Conservation (phyloP, 2,888 invertebrate species). For the Trichopoda pennipes region DNA sequence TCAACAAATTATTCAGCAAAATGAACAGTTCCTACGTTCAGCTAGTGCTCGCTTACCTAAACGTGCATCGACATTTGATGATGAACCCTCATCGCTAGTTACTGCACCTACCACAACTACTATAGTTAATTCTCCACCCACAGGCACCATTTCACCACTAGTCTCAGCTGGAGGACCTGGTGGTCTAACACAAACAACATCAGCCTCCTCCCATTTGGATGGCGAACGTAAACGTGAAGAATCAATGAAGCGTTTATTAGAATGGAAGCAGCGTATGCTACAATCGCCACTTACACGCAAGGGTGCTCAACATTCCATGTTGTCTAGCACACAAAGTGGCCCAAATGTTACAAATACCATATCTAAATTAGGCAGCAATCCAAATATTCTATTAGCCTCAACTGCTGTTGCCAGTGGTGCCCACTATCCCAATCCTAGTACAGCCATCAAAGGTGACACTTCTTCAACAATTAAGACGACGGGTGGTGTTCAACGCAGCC, state of each 20-base stretch:
- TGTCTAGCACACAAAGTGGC: slow-evolving; percentile 43
- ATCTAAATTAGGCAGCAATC: slow-evolving; percentile 80
- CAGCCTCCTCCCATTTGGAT: slow-evolving; percentile 80
- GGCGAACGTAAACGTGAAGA: slow-evolving; percentile 93
- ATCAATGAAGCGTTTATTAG: slow-evolving; percentile 93
- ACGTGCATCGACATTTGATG: slow-evolving; percentile 80
- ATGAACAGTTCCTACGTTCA: slow-evolving; percentile 88
- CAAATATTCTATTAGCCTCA: slow-evolving; percentile 77
- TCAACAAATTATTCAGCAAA: slow-evolving; percentile 77
- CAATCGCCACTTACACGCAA: slow-evolving; percentile 93
- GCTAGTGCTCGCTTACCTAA: slow-evolving; percentile 90
- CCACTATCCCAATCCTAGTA: slow-evolving; percentile 71
- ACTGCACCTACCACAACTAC: slow-evolving; percentile 69
- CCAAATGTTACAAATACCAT: slow-evolving; percentile 69
- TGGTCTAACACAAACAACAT: slow-evolving; percentile 62
- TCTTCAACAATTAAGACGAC: slow-evolving; percentile 20
- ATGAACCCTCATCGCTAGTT: slow-evolving; percentile 77
- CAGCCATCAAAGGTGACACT: slow-evolving; percentile 63
- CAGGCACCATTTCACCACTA: slow-evolving; percentile 60
- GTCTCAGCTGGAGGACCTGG: slow-evolving; percentile 56
- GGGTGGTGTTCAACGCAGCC: slow-evolving; percentile 80
- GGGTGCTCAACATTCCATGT: slow-evolving; percentile 82
- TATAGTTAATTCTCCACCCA: slow-evolving; percentile 63
- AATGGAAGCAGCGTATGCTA: slow-evolving; percentile 96
- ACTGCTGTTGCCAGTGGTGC: slow-evolving; percentile 76